Percentiles rank a stretch among this genome's conserved stretches.
These are phyloP conservation scores for Dorcus hopei DNA, from an alignment of 2,888 invertebrate species.

Conservation along the genomic window DNA sequence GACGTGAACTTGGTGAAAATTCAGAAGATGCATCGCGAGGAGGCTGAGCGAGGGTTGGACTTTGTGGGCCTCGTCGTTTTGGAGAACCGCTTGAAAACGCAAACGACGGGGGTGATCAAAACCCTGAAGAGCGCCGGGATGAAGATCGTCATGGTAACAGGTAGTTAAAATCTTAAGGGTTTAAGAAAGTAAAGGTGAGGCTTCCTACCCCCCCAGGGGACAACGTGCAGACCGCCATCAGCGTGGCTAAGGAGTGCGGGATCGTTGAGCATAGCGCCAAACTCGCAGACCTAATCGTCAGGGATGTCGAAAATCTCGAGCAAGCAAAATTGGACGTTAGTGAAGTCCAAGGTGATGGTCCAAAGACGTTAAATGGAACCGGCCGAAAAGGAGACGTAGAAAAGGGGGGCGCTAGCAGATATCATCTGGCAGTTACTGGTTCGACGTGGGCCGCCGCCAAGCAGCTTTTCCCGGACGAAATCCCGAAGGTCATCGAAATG, in stretches of 20 bases:
- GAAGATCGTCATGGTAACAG: slow-evolving; percentile 94
- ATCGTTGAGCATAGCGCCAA: slow-evolving; percentile 52
- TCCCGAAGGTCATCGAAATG: slow-evolving; percentile 65
- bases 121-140: slow-evolving; percentile 80
- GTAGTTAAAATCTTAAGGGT: slow-evolving; percentile 44
- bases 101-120: slow-evolving; percentile 76
- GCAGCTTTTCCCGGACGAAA: slow-evolving; percentile 64
- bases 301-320: background rate
- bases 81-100: slow-evolving; percentile 90
- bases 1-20: slow-evolving; percentile 49
- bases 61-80: slow-evolving; percentile 88
- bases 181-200: background rate
- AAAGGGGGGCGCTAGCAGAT: background rate
- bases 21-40: slow-evolving; percentile 67
- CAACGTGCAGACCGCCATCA: slow-evolving; percentile 86
- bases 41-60: slow-evolving; percentile 76
- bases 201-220: slow-evolving; percentile 60
- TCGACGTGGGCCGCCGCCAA: slow-evolving; percentile 70
- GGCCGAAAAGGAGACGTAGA: background rate
- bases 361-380: background rate
- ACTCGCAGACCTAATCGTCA: slow-evolving; percentile 31
- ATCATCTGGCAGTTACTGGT: slow-evolving; percentile 50
- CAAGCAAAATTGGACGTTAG: too few relatives aligned
- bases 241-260: slow-evolving; percentile 87
- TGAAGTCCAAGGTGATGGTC: background rate